A percentile compares a stretch with the other conserved stretches of the same genome.
phyloP scores from a whole-genome alignment of 2,113 vertebrate genomes.

The Rissa tridactyla region DNA sequence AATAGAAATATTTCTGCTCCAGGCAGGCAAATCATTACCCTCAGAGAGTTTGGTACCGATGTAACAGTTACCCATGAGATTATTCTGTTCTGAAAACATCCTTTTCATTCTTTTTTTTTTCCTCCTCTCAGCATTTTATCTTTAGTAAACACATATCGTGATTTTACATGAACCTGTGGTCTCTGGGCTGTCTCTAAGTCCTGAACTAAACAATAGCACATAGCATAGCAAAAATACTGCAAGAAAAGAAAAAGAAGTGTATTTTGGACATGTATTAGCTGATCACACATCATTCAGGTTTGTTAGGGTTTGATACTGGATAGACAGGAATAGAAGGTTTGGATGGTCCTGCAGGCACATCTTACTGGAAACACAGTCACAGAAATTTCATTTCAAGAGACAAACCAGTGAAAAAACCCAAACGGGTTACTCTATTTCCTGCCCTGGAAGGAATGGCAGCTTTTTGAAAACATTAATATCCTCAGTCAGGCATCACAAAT shows the following conservation, averaged over 20 bases:
- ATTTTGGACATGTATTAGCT: background rate
- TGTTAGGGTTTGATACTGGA: background rate
- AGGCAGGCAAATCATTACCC: background rate
- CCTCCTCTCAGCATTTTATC: background rate
- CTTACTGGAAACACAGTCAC: background rate
- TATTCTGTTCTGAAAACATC: background rate
- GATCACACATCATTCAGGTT: background rate
- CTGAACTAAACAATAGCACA: background rate
- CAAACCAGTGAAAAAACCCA: background rate
- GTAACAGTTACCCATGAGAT: background rate
- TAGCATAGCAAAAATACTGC: background rate
- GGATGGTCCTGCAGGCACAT: background rate
- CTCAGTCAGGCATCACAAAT: slow-evolving; percentile 12
- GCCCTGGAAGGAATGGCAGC: slow-evolving; percentile 7
- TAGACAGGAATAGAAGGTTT: background rate
- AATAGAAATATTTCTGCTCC: slow-evolving; percentile 4
- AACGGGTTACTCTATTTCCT: background rate
- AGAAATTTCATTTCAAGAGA: slow-evolving; percentile 22
- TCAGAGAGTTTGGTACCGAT: background rate
- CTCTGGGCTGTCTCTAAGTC: background rate
- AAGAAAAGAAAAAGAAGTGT: background rate
- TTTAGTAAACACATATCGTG: background rate
- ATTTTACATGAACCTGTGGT: background rate
- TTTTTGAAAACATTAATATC: slow-evolving; percentile 29
- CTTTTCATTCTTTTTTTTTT: background rate